Conservation (phyloP, 2,113 vertebrate genomes). For the Pyrgilauda ruficollis region DNA sequence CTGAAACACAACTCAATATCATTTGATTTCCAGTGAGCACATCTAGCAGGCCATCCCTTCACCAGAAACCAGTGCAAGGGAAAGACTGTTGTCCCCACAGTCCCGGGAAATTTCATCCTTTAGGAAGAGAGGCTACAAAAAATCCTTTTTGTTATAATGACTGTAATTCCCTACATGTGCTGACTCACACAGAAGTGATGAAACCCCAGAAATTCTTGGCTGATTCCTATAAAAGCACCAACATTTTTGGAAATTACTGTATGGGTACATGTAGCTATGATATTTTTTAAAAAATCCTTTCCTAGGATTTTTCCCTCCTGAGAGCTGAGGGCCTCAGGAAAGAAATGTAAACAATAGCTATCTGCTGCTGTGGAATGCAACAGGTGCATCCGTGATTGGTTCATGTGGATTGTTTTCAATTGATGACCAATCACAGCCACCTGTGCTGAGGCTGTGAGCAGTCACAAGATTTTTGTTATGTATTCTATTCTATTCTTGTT, state of each 20-base stretch:
- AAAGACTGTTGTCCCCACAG: background rate
- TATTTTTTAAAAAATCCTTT: too few species aligned
- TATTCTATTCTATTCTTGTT: too few species aligned
- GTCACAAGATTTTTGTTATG: too few species aligned
- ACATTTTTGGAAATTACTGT: background rate
- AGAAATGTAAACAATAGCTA: too few species aligned
- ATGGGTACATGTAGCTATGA: background rate
- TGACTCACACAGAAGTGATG: background rate
- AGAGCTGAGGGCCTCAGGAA: too few species aligned
- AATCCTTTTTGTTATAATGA: background rate
- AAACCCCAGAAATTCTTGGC: background rate
- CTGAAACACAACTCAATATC: constrained; percentile 56
- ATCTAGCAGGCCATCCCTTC: background rate
- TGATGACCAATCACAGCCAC: too few species aligned
- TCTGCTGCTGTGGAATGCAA: too few species aligned
- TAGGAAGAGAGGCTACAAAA: background rate
- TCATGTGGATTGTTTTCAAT: too few species aligned
- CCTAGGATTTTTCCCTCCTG: too few species aligned
- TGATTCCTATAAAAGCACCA: background rate
- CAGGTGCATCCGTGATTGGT: too few species aligned
- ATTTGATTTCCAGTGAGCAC: constrained; percentile 49
- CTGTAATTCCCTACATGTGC: background rate
- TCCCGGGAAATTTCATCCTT: background rate
- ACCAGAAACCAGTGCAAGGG: background rate
- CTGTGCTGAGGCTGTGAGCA: too few species aligned